Evolutionary conservation across 2,113 vertebrate genomes (phyloP).

Genomic region (Meles meles): DNA sequence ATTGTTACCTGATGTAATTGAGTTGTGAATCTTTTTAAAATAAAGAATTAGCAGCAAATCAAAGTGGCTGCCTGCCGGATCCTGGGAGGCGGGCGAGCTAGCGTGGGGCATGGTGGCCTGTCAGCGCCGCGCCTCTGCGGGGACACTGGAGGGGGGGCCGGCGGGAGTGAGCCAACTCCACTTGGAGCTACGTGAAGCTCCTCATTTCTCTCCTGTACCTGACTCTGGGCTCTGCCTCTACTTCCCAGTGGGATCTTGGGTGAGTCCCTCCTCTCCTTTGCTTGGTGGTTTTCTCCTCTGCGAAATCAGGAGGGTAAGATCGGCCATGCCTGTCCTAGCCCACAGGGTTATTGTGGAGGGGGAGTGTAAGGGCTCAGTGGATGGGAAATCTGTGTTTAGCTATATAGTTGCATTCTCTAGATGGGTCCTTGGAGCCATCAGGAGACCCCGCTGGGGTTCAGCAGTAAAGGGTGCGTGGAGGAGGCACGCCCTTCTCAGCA

Average conservation of each 20-base stretch:
- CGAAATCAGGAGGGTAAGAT: not conserved
- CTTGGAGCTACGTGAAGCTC: not conserved
- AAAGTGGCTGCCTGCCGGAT: constrained; percentile 38
- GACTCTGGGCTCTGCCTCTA: not conserved
- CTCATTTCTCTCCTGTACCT: not conserved
- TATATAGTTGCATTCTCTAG: rapidly evolving
- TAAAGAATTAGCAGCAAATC: constrained; percentile 69
- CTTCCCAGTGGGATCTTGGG: not conserved
- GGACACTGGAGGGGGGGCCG: rapidly evolving
- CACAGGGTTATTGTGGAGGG: not conserved
- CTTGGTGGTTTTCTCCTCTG: not conserved
- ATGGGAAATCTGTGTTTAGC: not conserved
- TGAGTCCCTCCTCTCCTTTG: too few species aligned
- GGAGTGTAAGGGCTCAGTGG: too few species aligned
- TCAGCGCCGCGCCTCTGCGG: rapidly evolving
- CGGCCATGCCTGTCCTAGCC: rapidly evolving
- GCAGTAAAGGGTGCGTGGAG: not conserved
- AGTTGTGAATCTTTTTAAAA: constrained; percentile 70
- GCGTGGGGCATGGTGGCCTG: rapidly evolving
- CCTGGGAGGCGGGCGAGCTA: constrained; percentile 20
- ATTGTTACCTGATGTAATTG: constrained; percentile 68
- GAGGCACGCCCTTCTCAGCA: not conserved
- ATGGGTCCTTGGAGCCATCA: not conserved
- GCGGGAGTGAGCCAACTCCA: rapidly evolving
- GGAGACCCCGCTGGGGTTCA: not conserved